Conservation (phyloP, 1,140 invertebrate species). For the Procambarus clarkii region DNA sequence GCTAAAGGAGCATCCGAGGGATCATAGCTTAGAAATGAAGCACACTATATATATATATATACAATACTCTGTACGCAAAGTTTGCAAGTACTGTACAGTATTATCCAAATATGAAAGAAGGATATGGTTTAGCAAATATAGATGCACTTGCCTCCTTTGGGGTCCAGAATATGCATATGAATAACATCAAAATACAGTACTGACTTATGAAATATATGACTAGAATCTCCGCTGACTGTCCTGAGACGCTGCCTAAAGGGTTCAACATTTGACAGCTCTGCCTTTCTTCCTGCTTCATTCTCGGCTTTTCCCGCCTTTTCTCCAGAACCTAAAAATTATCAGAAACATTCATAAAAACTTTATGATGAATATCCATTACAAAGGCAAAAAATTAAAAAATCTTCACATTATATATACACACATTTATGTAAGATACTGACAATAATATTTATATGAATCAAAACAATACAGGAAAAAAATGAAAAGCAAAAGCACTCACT, state of each 20-base stretch:
- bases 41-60: no score
- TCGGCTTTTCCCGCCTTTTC: background rate
- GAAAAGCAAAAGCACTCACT: background rate
- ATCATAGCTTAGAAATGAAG: no score
- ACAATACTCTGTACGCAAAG: no score
- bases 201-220: slow-evolving; percentile 70
- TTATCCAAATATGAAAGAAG: no score
- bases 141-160: no score
- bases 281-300: slow-evolving; percentile 2
- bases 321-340: slow-evolving; percentile 6
- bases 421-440: no score
- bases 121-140: no score
- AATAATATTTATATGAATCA: no score
- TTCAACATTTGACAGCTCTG: slow-evolving; percentile 41
- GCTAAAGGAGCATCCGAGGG: no score
- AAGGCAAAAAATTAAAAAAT: background rate
- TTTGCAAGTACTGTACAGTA: no score
- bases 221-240: slow-evolving; percentile 72
- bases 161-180: no score
- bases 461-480: background rate
- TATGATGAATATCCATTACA: background rate
- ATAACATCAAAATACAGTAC: background rate
- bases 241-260: slow-evolving; percentile 65
- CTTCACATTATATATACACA: no score
- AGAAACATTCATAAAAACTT: background rate